phyloP scores from a whole-genome alignment of 2,113 vertebrate species.

The Dipodomys ordii region DNA sequence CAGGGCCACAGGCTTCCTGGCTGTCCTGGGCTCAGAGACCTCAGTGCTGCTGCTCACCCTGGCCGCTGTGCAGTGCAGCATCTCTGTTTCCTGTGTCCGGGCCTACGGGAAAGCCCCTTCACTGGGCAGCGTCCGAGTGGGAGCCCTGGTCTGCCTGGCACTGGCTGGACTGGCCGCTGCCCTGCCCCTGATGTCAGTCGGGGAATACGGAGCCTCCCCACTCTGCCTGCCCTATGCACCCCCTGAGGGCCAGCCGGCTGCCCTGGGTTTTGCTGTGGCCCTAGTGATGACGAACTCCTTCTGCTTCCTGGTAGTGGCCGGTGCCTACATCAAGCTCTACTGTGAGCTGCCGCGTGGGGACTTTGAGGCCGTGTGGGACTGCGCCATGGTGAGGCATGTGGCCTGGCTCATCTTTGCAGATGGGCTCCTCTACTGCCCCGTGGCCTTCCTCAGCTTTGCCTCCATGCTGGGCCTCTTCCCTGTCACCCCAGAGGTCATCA shows the following conservation, averaged over 20 bases:
- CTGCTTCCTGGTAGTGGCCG: conserved; percentile 93
- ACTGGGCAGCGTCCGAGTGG: conserved; percentile 88
- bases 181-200: conserved; percentile 92
- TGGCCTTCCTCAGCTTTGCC: conserved; percentile 96
- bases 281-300: conserved; percentile 93
- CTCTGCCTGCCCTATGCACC: conserved; percentile 94
- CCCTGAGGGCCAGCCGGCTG: conserved; percentile 87
- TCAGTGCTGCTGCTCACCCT: conserved; percentile 93
- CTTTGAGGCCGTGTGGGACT: conserved; percentile 94
- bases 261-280: conserved; percentile 89
- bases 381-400: conserved; percentile 95
- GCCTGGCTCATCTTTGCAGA: conserved; percentile 97
- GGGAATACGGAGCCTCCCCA: conserved; percentile 94
- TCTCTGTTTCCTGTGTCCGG: conserved; percentile 90
- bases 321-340: conserved; percentile 95
- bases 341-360: conserved; percentile 93
- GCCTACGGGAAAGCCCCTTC: conserved; percentile 90
- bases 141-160: conserved; percentile 90
- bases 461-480: conserved; percentile 93
- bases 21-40: conserved; percentile 93
- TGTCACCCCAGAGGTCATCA: conserved; percentile 93
- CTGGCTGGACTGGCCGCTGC: conserved; percentile 90
- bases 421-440: conserved; percentile 95
- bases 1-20: conserved; percentile 93
- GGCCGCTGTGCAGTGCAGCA: conserved; percentile 93